phyloP scores from a whole-genome alignment of 2,113 vertebrate species.

The Psammodynastes pulverulentus region DNA sequence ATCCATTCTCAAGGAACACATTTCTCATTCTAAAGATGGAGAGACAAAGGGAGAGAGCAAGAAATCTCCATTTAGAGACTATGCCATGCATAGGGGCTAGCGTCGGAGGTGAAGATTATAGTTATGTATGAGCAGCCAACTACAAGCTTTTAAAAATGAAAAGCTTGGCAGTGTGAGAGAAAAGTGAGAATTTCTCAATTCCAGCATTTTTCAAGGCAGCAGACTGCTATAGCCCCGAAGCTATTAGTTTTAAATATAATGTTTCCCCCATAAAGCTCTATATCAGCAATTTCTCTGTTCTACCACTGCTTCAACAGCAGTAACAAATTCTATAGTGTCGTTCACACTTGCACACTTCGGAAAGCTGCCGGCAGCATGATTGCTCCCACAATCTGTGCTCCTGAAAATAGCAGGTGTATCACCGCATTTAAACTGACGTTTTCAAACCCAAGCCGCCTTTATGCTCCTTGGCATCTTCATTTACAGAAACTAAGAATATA shows the following conservation, averaged over 20 bases:
- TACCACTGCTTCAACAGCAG: constrained; percentile 19
- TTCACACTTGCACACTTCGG: constrained; percentile 40
- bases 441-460: constrained; percentile 10
- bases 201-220: constrained; percentile 50
- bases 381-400: constrained; percentile 40
- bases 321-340: constrained; percentile 20
- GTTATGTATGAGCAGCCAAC: background rate
- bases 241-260: background rate
- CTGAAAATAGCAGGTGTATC: constrained; percentile 44
- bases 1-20: constrained; percentile 72
- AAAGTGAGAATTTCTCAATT: constrained; percentile 33
- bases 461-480: constrained; percentile 4
- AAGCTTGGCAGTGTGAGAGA: constrained; percentile 25
- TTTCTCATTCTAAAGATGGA: constrained; percentile 36
- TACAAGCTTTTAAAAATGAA: constrained; percentile 40
- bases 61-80: constrained; percentile 28
- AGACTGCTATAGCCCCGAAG: constrained; percentile 31
- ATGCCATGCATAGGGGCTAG: background rate
- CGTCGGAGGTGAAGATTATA: constrained; percentile 25
- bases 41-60: constrained; percentile 21
- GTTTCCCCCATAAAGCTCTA: constrained; percentile 23
- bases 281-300: constrained; percentile 37
- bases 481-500: constrained; percentile 3
- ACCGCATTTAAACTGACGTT: constrained; percentile 6
- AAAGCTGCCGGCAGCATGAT: constrained; percentile 42